These are phyloP conservation scores for Pristionchus japonicus DNA, from an alignment of 2,888 invertebrate genomes.

Conservation along the genomic window DNA sequence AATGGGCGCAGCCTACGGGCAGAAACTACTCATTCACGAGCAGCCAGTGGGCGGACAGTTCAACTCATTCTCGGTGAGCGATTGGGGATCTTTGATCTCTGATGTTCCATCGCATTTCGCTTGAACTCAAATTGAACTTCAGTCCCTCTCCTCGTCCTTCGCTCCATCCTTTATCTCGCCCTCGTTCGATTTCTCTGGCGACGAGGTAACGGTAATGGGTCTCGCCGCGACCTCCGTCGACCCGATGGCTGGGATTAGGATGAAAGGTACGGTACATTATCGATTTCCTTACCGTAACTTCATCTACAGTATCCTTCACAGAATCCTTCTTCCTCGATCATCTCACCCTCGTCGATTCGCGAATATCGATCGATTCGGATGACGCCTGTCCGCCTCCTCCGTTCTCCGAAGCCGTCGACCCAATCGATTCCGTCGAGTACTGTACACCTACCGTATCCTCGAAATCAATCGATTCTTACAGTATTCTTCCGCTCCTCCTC, in stretches of 20 bases:
- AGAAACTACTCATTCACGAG: conserved; percentile 54
- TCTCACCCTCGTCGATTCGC: not conserved
- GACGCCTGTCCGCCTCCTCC: not conserved
- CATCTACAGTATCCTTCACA: no score
- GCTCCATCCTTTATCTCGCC: not conserved
- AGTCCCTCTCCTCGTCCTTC: conserved; percentile 1
- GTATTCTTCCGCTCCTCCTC: not conserved
- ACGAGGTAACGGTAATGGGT: conserved; percentile 17
- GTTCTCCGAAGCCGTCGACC: not conserved
- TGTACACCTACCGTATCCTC: not conserved
- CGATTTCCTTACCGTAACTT: not conserved
- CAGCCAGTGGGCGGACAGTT: conserved; percentile 49
- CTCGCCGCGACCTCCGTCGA: conserved; percentile 16
- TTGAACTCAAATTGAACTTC: no score
- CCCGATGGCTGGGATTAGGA: conserved; percentile 16
- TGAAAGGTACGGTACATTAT: conserved; percentile 16
- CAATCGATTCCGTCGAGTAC: conserved; percentile 39
- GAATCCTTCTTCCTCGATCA: not conserved
- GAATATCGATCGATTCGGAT: not conserved
- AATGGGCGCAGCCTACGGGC: conserved; percentile 56
- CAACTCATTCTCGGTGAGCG: conserved; percentile 40
- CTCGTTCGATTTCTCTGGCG: conserved; percentile 4
- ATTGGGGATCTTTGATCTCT: not conserved
- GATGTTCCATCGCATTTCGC: not conserved
- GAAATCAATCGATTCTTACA: not conserved